A percentile compares a stretch with the other conserved stretches of the same genome.
Conservation (phyloP, 2,888 invertebrate genomes). For the Spisula subtruncata region DNA sequence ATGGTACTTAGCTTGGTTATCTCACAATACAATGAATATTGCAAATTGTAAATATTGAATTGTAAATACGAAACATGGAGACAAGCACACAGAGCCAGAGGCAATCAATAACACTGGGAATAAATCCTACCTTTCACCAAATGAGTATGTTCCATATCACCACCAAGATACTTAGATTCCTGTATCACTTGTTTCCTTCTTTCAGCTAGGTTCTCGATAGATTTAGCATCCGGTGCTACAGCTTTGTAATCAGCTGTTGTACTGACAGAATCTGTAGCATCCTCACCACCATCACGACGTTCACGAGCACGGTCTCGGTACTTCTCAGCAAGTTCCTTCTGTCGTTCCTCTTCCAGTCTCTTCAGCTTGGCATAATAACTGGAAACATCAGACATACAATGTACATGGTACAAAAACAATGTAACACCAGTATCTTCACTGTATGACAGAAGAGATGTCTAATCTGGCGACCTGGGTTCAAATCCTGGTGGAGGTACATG, state of each 20-base stretch:
- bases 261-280: slow-evolving; percentile 92
- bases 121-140: slow-evolving; percentile 94
- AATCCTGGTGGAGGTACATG: too few relatives aligned
- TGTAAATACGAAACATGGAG: too few relatives aligned
- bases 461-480: too few relatives aligned
- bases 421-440: neutral
- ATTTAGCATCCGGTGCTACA: slow-evolving; percentile 98
- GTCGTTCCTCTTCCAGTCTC: slow-evolving; percentile 97
- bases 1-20: too few relatives aligned
- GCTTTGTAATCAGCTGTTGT: slow-evolving; percentile 96
- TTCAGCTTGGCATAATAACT: slow-evolving; percentile 94
- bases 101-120: neutral
- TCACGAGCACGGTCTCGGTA: slow-evolving; percentile 93
- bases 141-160: slow-evolving; percentile 99
- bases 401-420: too few relatives aligned
- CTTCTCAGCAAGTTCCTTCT: slow-evolving; percentile 97
- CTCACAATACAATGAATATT: too few relatives aligned
- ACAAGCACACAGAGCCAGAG: neutral
- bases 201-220: slow-evolving; percentile 92
- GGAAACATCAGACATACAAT: slow-evolving; percentile 48
- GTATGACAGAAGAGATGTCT: too few relatives aligned
- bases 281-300: slow-evolving; percentile 93
- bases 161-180: slow-evolving; percentile 99
- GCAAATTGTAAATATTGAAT: too few relatives aligned
- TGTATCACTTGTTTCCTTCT: slow-evolving; percentile 97